Evolutionary conservation across 2,113 vertebrate species (phyloP), one percentile per base, ranked within the genome.

Genomic region (Sarotherodon lohbergeri): DNA sequence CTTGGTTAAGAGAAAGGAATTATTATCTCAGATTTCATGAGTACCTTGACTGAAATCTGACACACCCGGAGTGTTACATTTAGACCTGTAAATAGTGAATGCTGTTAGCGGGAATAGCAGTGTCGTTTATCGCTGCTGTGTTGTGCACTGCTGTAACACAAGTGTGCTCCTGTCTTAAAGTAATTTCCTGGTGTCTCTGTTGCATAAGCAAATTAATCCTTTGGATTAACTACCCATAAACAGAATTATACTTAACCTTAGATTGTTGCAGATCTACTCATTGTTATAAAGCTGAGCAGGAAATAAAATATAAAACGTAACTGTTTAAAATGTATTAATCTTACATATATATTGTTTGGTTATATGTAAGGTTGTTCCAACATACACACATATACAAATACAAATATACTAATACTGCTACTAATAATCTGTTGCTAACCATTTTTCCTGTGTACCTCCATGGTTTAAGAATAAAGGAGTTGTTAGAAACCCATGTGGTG

Each of bases 121-220:
- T 16, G 32, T 7, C 10, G 12, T 43, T 66, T 17, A 14, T 17
- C 9, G 9, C 5, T 41, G 29, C 16, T 81, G 12, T 71, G 24
- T 17, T 13, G 12, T 24, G 29, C 8, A 13, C 6, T 27, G 50
- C 29, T 87, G 16, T 24, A n/a, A 82, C 54, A 48, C 48, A 17
- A 5, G 14, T 10, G 82, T 32, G 27, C 5, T 34, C 43, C 29
- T n/a, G 7, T 22, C 39, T 80, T 50, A 61, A 80, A 82, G 5
- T 85, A 9, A 34, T 6, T 80, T 84, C 13, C 22, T 79, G 4
- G 22, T 24, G 32, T 24, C n/a, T 78, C 32, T 61, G 79, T 83
- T 91, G 8, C 76, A 80, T 88, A 79, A 89, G 84, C 48, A 89
- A 78, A 66, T 86, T 5, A 88, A 89, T 86, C 68, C 68, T 11